phyloP scores from a whole-genome alignment of 2,888 invertebrate genomes.

The Muscina levida region DNA sequence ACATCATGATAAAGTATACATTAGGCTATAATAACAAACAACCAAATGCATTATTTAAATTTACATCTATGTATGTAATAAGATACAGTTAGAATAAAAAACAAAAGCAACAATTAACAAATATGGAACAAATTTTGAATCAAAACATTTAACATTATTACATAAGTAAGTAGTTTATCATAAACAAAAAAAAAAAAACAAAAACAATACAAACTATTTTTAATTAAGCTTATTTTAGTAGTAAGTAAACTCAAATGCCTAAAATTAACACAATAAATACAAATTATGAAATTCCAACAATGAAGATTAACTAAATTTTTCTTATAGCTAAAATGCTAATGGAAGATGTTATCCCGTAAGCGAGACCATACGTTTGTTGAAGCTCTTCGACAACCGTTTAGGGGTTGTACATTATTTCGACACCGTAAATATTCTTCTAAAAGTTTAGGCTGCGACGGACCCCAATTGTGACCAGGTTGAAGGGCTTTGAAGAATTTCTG shows the following conservation, averaged over 20 bases:
- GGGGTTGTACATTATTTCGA: constrained; percentile 47
- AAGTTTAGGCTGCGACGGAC: constrained; percentile 76
- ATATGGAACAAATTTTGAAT: not conserved
- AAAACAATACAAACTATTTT: no score
- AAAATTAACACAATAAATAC: constrained; percentile 9
- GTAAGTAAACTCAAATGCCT: constrained; percentile 18
- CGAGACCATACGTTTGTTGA: constrained; percentile 52
- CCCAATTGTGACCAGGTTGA: constrained; percentile 75
- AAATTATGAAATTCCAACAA: not conserved
- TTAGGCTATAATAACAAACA: not conserved
- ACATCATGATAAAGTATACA: not conserved
- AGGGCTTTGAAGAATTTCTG: constrained; percentile 76
- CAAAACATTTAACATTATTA: not conserved
- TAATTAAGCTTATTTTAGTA: constrained; percentile 14
- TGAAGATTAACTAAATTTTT: not conserved
- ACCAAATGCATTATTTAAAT: constrained; percentile 9
- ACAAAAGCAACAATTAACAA: constrained; percentile 24
- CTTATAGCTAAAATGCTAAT: constrained; percentile 63
- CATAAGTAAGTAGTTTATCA: constrained; percentile 1
- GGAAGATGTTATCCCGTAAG: constrained; percentile 75
- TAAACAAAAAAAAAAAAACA: not conserved
- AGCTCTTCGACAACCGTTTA: not conserved
- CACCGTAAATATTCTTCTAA: constrained; percentile 80
- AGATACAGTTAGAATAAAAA: no score
- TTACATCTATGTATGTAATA: no score